Evolutionary conservation across 2,888 invertebrate species (phyloP), one percentile per base, ranked within the genome.

Genomic region (Oligia latruncula): DNA sequence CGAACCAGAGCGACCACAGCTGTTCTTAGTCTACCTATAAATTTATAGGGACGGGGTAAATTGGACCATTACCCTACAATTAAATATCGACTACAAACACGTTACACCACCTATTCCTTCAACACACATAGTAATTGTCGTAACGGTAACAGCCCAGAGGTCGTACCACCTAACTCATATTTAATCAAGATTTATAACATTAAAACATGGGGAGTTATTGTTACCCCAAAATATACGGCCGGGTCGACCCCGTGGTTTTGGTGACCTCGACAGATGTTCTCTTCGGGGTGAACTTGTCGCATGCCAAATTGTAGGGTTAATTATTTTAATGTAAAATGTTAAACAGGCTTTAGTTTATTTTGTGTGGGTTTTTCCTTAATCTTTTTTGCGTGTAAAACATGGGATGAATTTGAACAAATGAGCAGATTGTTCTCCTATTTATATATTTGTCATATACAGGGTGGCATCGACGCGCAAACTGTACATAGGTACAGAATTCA

Each of bases 101-200:
- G 17, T 40, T 71, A 46, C 15, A 20, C 52, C 43, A 15, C 17
- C 60, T 55, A 49, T 78, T 72, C 78, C 75, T 73, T 70, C 52
- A 43, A 68, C 77, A 74, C 43, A 71, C 43, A 40, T n/a, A 55
- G 55, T 62, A 74, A 78, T 71, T 87, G 23, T 71, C 70, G 67
- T 73, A 73, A 67, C 64, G 49, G 58, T 60, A 20, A 62, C 55
- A 70, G 9, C 68, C 1, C 66, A 74, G 70, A 77, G 81, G 74
- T 74, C 62, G 75, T 68, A 73, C 46, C 75, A 81, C 91, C 90
- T 91, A 92, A 95, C 91, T 93, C 91, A 92, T 93, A 93, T 94
- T 94, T 94, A 95, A 95, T 94, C 93, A 93, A 94, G 95, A 95
- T 94, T 93, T 93, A 95, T 93, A 91, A 88, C 90, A 91, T 91